These are phyloP conservation scores for Phasianus colchicus DNA, from an alignment of 2,113 vertebrate species.

Conservation along the genomic window DNA sequence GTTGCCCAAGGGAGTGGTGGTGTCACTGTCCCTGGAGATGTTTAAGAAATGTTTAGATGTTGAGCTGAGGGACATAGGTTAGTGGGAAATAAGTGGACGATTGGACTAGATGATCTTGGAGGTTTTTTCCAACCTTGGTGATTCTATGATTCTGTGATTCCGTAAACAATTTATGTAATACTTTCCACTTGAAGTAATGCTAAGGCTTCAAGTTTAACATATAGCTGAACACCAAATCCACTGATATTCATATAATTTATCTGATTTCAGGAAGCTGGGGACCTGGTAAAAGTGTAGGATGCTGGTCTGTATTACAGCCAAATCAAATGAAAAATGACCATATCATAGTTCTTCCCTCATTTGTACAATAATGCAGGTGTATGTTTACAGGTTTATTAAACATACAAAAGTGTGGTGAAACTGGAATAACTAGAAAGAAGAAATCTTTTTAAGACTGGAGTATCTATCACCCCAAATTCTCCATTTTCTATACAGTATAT, in stretches of 20 bases:
- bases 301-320: not conserved
- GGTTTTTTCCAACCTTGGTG: too few species aligned
- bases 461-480: not conserved
- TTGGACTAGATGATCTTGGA: too few species aligned
- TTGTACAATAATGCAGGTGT: fast-evolving
- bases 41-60: too few species aligned
- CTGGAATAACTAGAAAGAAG: not conserved
- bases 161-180: not conserved
- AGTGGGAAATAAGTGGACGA: too few species aligned
- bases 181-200: not conserved
- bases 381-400: not conserved
- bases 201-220: fast-evolving
- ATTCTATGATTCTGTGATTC: too few species aligned
- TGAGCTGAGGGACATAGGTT: too few species aligned
- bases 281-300: not conserved
- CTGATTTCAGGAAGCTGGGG: not conserved
- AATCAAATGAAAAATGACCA: not conserved
- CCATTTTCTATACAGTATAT: not conserved
- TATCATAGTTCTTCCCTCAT: not conserved
- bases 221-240: not conserved
- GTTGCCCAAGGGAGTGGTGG: too few species aligned
- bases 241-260: not conserved
- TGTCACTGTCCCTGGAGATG: too few species aligned
- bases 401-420: not conserved
- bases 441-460: not conserved